phyloP scores from a whole-genome alignment of 2,888 invertebrate genomes.

The Drosophila dives region DNA sequence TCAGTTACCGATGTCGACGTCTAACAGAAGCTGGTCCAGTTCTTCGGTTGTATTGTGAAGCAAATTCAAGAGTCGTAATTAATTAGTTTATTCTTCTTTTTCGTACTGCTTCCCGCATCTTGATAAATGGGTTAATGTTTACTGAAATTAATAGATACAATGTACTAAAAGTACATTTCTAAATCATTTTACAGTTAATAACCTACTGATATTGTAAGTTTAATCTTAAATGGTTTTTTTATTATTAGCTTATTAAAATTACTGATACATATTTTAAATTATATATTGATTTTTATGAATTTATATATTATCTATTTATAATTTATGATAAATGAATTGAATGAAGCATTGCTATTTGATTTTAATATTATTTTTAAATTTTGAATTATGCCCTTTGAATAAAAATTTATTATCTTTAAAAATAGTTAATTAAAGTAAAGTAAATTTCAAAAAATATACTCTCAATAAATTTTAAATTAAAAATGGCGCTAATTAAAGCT shows the following conservation, averaged over 20 bases:
- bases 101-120: conserved; percentile 25
- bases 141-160: background rate
- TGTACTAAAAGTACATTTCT: conserved; percentile 2
- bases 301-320: background rate
- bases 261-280: background rate
- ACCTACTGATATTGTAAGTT: background rate
- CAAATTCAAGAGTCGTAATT: conserved; percentile 38
- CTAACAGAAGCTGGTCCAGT: conserved; percentile 57
- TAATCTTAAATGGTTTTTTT: background rate
- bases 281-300: background rate
- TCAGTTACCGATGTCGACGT: conserved; percentile 43
- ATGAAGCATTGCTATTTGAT: background rate
- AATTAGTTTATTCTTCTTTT: conserved; percentile 36
- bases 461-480: background rate
- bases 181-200: conserved; percentile 13
- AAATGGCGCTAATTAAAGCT: conserved; percentile 5
- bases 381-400: background rate
- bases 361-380: background rate
- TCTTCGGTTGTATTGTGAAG: conserved; percentile 43
- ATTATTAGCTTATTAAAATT: background rate
- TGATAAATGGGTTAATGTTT: conserved; percentile 34
- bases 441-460: background rate
- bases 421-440: background rate
- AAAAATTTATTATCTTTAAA: background rate
- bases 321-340: background rate